Base-by-base conservation (phyloP, 1,140 invertebrate genomes). In the Pachypeltis micranthus region DNA sequence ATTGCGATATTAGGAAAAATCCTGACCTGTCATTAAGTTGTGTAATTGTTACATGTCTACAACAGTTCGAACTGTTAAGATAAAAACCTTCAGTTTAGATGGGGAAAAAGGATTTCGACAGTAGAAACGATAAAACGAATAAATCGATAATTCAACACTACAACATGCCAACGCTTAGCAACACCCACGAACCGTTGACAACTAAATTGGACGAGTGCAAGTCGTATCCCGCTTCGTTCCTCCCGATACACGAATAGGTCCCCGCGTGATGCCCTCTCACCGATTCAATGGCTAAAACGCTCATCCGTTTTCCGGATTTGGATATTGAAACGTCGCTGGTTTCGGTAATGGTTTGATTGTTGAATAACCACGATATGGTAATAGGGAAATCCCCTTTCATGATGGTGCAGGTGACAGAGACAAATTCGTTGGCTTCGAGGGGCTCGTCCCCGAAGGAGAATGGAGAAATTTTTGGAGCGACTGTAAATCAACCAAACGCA, bases 361-460 rank as follows among this genome's bases (percentile, higher is more conserved):
- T 82, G 64, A 85, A 81, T 7, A 77, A 81, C 87, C 87, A 91
- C 23, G 75, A 77, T 66, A 89, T 85, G 54, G 80, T 83, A 59
- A 89, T 74, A 3, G 87, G 86, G 66, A 85, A 75, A 70, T 90
- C 88, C 39, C 88, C 89, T 70, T 87, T 86, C 19, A 82, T 81
- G 29, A 88, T 83, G 63, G 83, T 77, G 72, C 87, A 90, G 68
- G 82, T 82, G 44, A 85, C 66, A 16, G 73, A 71, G 16, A 71
- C 69, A n/a, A 70, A 71, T 14, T 74, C 69, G 23, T 73, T 73
- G 0, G 71, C 73, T 26, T 74, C 69, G 47, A 71, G 67, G 44
- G 77, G 75, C 65, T 77, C 74, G 64, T 79, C 78, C 55, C 80
- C 80, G 67, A 83, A 82, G 61, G 75, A 72, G 70, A 84, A 83